A percentile compares a stretch with the other conserved stretches of the same genome.
Evolutionary conservation across 2,113 vertebrate species (phyloP).

Genomic region (Abramis brama): DNA sequence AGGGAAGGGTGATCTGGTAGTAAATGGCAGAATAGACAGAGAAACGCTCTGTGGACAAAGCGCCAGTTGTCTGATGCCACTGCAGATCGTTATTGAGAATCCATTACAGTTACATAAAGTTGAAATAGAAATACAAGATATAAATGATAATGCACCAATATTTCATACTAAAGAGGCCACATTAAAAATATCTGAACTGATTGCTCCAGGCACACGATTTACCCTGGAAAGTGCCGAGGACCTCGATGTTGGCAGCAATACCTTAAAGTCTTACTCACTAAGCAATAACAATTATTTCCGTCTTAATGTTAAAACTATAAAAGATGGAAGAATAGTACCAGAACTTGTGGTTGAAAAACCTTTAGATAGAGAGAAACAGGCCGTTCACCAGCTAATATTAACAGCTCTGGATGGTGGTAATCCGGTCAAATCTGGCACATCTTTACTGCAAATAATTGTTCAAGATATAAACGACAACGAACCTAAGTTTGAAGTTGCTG

Average conservation of each 20-base stretch:
- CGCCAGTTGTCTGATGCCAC: constrained; percentile 71
- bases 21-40: constrained; percentile 77
- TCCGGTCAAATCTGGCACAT: constrained; percentile 62
- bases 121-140: constrained; percentile 83
- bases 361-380: constrained; percentile 72
- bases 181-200: constrained; percentile 78
- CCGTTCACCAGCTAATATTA: constrained; percentile 73
- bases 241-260: constrained; percentile 73
- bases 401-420: constrained; percentile 73
- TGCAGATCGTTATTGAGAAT: constrained; percentile 76
- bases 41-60: constrained; percentile 75
- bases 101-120: constrained; percentile 76
- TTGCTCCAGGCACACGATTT: constrained; percentile 74
- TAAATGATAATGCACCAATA: constrained; percentile 82
- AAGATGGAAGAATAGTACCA: constrained; percentile 65
- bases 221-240: constrained; percentile 75
- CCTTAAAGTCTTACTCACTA: constrained; percentile 70
- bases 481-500: constrained; percentile 78
- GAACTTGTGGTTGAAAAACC: constrained; percentile 72
- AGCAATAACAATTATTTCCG: constrained; percentile 74
- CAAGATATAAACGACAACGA: constrained; percentile 86
- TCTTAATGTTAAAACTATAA: constrained; percentile 65
- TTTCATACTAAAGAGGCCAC: constrained; percentile 75
- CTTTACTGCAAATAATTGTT: constrained; percentile 63
- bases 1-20: constrained; percentile 76